phyloP scores from a whole-genome alignment of 2,113 vertebrate genomes.

The Mesitornis unicolor region DNA sequence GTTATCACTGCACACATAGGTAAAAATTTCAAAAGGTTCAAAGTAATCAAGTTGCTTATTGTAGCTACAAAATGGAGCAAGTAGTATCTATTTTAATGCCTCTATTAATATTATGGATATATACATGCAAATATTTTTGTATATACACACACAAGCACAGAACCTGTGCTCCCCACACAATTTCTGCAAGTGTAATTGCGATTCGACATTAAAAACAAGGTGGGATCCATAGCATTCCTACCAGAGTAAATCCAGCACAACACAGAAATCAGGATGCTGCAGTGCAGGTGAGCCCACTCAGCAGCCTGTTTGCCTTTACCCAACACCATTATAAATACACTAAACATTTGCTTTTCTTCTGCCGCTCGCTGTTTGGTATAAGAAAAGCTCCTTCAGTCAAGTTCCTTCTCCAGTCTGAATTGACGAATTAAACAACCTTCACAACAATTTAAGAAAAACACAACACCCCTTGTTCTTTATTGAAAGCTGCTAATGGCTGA shows the following conservation, averaged over 20 bases:
- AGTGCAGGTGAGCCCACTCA: not conserved
- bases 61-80: not conserved
- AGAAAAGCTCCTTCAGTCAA: not conserved
- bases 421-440: not conserved
- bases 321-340: rapidly evolving
- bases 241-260: not conserved
- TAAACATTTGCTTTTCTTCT: not conserved
- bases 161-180: not conserved
- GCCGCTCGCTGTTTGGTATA: not conserved
- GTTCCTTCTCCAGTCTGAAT: not conserved
- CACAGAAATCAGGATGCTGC: not conserved
- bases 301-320: not conserved
- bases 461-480: not conserved
- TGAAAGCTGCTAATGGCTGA: not conserved
- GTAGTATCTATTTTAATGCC: not conserved
- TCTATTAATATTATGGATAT: not conserved
- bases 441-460: not conserved
- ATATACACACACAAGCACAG: not conserved
- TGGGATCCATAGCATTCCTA: not conserved
- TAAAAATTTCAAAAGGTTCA: not conserved
- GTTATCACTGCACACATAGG: not conserved
- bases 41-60: not conserved
- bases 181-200: not conserved
- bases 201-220: not conserved
- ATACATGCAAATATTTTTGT: not conserved